phyloP scores from a whole-genome alignment of 2,113 vertebrate genomes.

The Esox niger region DNA sequence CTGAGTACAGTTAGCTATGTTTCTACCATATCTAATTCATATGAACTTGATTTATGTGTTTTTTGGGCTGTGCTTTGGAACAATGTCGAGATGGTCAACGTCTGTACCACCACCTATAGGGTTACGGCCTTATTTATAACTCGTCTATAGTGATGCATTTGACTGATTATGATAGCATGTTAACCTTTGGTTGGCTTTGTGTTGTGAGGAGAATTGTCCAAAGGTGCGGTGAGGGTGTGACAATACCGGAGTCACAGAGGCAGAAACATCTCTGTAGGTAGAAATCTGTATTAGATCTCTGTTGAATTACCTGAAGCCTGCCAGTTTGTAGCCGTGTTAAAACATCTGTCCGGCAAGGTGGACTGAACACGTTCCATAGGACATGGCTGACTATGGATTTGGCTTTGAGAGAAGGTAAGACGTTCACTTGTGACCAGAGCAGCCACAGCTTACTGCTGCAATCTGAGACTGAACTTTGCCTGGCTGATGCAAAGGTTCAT shows the following conservation, averaged over 20 bases:
- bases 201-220: constrained; percentile 10
- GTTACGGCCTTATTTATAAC: constrained; percentile 7
- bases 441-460: not conserved
- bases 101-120: not conserved
- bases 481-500: constrained; percentile 12
- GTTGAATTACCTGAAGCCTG: not conserved
- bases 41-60: not conserved
- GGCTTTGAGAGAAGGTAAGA: constrained; percentile 18
- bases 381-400: not conserved
- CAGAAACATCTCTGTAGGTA: not conserved
- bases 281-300: not conserved
- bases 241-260: constrained; percentile 11
- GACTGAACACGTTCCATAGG: not conserved
- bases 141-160: not conserved
- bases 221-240: not conserved
- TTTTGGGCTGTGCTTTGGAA: not conserved
- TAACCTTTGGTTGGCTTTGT: constrained; percentile 35
- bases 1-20: too few species aligned
- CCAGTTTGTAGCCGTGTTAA: not conserved
- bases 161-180: constrained; percentile 30
- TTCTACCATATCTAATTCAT: not conserved
- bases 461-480: constrained; percentile 35
- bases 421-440: constrained; percentile 13
- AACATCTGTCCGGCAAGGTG: not conserved
- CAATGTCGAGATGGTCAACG: not conserved